Conservation (phyloP, 2,797 vertebrate species). For the Sebastiscus tertius region DNA sequence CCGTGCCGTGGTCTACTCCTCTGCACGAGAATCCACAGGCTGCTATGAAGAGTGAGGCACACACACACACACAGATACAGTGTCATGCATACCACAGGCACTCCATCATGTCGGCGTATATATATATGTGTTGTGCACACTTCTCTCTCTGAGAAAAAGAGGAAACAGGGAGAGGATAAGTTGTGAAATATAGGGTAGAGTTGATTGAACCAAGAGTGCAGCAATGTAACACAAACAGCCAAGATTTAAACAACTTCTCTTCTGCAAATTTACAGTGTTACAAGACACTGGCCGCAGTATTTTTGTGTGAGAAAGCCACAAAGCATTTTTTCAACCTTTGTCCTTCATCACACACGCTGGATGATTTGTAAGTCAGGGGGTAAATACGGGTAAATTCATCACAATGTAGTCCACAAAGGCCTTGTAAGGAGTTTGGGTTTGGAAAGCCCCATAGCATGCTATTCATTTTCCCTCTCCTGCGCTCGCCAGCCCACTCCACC, state of each 20-base stretch:
- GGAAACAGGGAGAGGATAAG: conserved; percentile 38
- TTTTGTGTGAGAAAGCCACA: conserved; percentile 54
- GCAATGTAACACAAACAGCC: conserved; percentile 32
- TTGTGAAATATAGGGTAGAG: conserved; percentile 61
- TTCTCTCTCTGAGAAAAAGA: conserved; percentile 44
- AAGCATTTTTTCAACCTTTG: conserved; percentile 54
- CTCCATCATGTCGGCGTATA: conserved; percentile 6
- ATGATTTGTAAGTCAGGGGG: conserved; percentile 50
- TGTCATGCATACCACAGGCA: conserved; percentile 24
- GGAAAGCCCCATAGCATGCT: conserved; percentile 76
- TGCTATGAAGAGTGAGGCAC: conserved; percentile 9
- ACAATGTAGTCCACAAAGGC: conserved; percentile 53
- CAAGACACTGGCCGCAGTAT: background rate
- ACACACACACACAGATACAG: background rate
- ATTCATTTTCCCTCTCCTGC: conserved; percentile 61
- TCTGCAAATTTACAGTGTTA: conserved; percentile 32
- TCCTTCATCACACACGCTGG: conserved; percentile 38
- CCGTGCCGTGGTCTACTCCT: conserved; percentile 32
- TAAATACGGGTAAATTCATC: conserved; percentile 60
- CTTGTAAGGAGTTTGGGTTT: conserved; percentile 65
- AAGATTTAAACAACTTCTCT: conserved; percentile 29
- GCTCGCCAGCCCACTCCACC: conserved; percentile 70
- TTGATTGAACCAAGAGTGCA: conserved; percentile 36
- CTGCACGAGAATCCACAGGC: conserved; percentile 44
- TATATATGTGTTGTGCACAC: background rate